These are phyloP conservation scores for Nannospalax galili DNA, from an alignment of 2,113 vertebrate species.

Conservation along the genomic window DNA sequence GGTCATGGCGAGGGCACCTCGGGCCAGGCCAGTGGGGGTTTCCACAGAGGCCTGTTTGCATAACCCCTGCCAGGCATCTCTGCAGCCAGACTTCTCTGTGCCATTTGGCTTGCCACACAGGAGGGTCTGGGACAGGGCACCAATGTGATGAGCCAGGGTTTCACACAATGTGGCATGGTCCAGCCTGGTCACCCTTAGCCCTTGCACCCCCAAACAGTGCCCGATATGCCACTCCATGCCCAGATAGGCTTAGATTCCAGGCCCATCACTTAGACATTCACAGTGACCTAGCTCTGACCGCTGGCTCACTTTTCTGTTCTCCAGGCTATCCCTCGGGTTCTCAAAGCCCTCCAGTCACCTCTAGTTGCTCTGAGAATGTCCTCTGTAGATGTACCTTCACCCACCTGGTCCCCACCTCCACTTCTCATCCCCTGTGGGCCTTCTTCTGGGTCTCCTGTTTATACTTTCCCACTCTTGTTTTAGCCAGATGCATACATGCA, in stretches of 20 bases:
- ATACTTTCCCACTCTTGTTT: too few relatives aligned
- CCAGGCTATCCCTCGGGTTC: too few relatives aligned
- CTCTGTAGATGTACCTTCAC: background rate
- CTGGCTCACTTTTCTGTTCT: background rate
- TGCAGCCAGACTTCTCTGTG: rapidly evolving
- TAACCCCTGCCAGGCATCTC: background rate
- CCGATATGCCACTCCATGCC: rapidly evolving
- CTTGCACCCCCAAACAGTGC: too few relatives aligned
- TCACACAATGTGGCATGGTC: rapidly evolving
- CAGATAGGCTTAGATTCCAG: background rate
- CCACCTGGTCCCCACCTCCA: rapidly evolving
- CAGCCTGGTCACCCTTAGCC: background rate
- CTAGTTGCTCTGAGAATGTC: background rate
- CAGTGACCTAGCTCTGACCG: background rate
- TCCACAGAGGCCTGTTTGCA: background rate
- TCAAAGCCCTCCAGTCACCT: background rate
- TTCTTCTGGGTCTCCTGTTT: background rate
- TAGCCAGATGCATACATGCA: background rate
- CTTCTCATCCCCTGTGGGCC: rapidly evolving
- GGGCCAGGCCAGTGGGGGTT: background rate
- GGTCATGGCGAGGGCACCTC: background rate
- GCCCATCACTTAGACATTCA: rapidly evolving
- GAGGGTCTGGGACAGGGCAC: background rate
- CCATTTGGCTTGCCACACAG: rapidly evolving
- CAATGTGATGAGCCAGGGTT: background rate